Evolutionary conservation across 2,888 invertebrate genomes (phyloP).

Genomic region (Nemotelus nigrinus): DNA sequence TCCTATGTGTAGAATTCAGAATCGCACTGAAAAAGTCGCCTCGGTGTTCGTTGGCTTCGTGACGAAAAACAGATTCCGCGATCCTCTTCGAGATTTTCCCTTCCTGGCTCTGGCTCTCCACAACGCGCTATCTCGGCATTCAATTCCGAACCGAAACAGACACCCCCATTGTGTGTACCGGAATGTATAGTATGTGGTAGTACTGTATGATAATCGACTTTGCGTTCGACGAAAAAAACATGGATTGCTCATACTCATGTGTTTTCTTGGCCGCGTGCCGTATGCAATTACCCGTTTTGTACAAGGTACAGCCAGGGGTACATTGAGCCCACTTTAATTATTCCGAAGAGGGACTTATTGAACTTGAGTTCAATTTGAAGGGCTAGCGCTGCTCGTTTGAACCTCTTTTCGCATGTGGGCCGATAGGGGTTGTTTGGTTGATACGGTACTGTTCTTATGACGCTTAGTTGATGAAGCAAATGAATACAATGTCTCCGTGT

Average conservation of each 20-base stretch:
- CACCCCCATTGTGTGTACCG: conserved; percentile 15
- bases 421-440: conserved; percentile 3
- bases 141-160: neutral
- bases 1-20: conserved; percentile 1
- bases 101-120: neutral
- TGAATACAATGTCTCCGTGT: neutral
- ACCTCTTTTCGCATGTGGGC: neutral
- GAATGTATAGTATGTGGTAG: neutral
- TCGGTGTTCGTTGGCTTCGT: neutral
- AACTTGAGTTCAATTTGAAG: neutral
- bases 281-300: too few species aligned
- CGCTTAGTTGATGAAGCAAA: too few species aligned
- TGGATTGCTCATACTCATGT: neutral
- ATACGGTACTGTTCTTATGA: too few species aligned
- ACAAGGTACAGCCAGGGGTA: too few species aligned
- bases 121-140: neutral
- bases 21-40: conserved; percentile 6
- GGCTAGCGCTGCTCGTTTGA: neutral
- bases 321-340: neutral
- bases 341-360: neutral
- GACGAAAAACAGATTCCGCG: conserved; percentile 4
- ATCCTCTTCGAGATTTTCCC: conserved; percentile 13
- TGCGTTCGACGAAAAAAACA: neutral
- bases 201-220: neutral
- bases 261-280: neutral